These are phyloP conservation scores for Chionomys nivalis DNA, from an alignment of 2,113 vertebrate genomes.

Conservation along the genomic window DNA sequence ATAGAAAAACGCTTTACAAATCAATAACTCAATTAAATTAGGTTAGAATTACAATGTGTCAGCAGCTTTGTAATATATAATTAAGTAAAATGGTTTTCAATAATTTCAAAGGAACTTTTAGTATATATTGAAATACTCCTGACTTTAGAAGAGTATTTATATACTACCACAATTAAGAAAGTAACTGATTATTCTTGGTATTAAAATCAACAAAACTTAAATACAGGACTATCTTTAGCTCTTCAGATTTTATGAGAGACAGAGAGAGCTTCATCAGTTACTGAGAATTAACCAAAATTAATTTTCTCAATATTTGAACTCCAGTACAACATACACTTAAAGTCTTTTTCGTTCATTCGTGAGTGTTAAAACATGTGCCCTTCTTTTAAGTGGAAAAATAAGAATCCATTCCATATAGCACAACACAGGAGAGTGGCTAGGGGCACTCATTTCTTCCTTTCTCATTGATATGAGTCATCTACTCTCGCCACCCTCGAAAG, in stretches of 20 bases:
- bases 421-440: not conserved
- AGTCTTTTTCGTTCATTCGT: not conserved
- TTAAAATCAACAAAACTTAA: conserved; percentile 55
- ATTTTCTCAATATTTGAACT: conserved; percentile 50
- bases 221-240: conserved; percentile 11
- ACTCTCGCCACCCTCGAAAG: not conserved
- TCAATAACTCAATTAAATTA: conserved; percentile 77
- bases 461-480: not conserved
- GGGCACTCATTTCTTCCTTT: not conserved
- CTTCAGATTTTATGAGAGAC: not conserved
- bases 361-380: conserved; percentile 40
- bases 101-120: conserved; percentile 70
- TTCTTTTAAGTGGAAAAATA: not conserved
- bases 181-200: conserved; percentile 24
- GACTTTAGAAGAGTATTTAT: conserved; percentile 58
- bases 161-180: conserved; percentile 72
- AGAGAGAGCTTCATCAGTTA: not conserved
- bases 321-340: not conserved
- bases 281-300: conserved; percentile 56
- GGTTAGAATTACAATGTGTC: conserved; percentile 58
- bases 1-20: conserved; percentile 71
- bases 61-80: conserved; percentile 58
- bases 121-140: conserved; percentile 54
- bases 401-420: not conserved
- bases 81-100: conserved; percentile 49